These are phyloP conservation scores for Acanthurus tractus DNA, from an alignment of 2,797 vertebrate species.

Conservation along the genomic window DNA sequence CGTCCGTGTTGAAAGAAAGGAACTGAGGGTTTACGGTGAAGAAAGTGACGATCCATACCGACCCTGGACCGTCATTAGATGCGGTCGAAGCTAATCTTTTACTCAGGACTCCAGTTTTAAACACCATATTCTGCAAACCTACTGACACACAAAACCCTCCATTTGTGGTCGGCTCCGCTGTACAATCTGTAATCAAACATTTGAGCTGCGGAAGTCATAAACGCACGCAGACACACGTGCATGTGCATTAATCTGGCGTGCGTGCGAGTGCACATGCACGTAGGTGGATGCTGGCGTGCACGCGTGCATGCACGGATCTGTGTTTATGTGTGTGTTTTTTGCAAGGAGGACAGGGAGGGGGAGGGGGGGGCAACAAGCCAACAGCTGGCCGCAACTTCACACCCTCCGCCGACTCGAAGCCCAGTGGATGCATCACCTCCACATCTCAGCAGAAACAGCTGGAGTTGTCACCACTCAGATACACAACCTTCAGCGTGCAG, in stretches of 20 bases:
- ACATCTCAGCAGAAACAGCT: slow-evolving; percentile 66
- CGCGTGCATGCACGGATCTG: slow-evolving; percentile 21
- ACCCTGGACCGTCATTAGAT: slow-evolving; percentile 58
- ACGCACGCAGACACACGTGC: slow-evolving; percentile 42
- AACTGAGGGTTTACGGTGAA: slow-evolving; percentile 49
- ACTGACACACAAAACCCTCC: slow-evolving; percentile 53
- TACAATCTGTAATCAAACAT: slow-evolving; percentile 75
- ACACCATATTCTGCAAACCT: slow-evolving; percentile 43
- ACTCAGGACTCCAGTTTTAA: slow-evolving; percentile 41
- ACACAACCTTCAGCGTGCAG: slow-evolving; percentile 23
- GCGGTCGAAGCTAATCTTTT: slow-evolving; percentile 49
- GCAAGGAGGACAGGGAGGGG: slow-evolving; percentile 21
- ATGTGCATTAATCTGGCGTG: slow-evolving; percentile 34
- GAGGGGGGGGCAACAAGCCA: slow-evolving; percentile 30
- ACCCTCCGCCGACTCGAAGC: slow-evolving; percentile 4
- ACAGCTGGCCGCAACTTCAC: slow-evolving; percentile 67
- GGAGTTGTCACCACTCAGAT: slow-evolving; percentile 54
- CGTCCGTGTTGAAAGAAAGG: slow-evolving; percentile 28
- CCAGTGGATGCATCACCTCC: slow-evolving; percentile 9
- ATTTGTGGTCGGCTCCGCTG: slow-evolving; percentile 48
- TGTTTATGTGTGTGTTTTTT: slow-evolving; percentile 48
- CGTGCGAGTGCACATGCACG: background rate
- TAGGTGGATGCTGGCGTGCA: slow-evolving; percentile 16
- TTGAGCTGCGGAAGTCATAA: slow-evolving; percentile 69
- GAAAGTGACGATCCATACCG: slow-evolving; percentile 59